These are phyloP conservation scores for Cnemophilus loriae DNA, from an alignment of 2,113 vertebrate genomes.

Conservation along the genomic window DNA sequence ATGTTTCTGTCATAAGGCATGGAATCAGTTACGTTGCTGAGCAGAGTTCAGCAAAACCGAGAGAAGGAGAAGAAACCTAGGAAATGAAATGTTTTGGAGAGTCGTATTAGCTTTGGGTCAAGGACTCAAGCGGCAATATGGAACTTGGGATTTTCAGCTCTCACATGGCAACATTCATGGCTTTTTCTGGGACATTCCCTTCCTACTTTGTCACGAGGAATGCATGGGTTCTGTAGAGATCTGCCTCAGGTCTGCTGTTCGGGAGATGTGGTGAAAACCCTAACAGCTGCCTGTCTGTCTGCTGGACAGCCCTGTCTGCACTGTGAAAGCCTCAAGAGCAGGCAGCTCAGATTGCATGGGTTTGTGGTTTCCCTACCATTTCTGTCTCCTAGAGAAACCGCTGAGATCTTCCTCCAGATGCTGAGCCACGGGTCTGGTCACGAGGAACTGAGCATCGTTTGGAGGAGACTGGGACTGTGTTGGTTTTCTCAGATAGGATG, in stretches of 20 bases:
- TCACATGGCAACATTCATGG: neutral
- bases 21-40: neutral
- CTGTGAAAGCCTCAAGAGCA: neutral
- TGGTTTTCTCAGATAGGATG: neutral
- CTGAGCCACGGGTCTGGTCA: neutral
- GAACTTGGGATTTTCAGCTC: neutral
- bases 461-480: neutral
- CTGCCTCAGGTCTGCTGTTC: neutral
- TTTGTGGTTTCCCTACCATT: neutral
- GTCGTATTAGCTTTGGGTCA: neutral
- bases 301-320: neutral
- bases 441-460: rapidly evolving
- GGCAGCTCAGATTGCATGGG: neutral
- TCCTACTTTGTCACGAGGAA: neutral
- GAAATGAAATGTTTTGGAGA: neutral
- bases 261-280: neutral
- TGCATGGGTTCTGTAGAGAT: neutral
- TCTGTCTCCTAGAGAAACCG: neutral
- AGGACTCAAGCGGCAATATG: neutral
- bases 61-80: neutral
- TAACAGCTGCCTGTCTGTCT: neutral
- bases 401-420: neutral
- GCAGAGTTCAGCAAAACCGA: neutral
- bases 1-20: neutral
- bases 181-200: neutral